These are phyloP conservation scores for Bubalus kerabau DNA, from an alignment of 2,113 vertebrate species.

Conservation along the genomic window DNA sequence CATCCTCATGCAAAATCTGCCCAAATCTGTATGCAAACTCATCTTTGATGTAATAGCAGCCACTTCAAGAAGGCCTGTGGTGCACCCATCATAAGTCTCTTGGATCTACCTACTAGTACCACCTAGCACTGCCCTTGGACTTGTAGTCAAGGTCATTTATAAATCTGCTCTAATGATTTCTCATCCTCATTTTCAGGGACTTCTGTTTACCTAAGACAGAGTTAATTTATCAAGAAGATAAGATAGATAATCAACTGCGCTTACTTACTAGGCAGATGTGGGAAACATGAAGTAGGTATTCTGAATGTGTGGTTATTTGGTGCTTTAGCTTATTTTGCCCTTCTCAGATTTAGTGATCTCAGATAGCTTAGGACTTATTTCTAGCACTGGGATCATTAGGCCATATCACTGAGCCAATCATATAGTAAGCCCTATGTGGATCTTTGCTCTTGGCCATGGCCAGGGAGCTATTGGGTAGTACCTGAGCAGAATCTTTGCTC, in stretches of 20 bases:
- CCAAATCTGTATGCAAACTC: constrained; percentile 25
- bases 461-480: background rate
- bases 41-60: background rate
- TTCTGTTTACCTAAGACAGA: background rate
- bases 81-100: background rate
- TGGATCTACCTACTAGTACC: background rate
- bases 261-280: background rate
- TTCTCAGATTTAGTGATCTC: background rate
- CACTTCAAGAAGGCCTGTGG: background rate
- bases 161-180: background rate
- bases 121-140: background rate
- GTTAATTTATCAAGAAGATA: background rate
- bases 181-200: background rate
- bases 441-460: background rate
- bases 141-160: background rate
- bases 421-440: background rate
- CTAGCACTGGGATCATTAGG: background rate
- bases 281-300: background rate
- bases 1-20: constrained; percentile 41
- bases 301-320: background rate
- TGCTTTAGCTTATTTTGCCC: background rate
- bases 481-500: background rate
- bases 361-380: background rate
- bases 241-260: background rate
- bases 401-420: background rate